A percentile compares a stretch with the other conserved stretches of the same genome.
Evolutionary conservation across 2,113 vertebrate species (phyloP).

Genomic region (Coturnix japonica): DNA sequence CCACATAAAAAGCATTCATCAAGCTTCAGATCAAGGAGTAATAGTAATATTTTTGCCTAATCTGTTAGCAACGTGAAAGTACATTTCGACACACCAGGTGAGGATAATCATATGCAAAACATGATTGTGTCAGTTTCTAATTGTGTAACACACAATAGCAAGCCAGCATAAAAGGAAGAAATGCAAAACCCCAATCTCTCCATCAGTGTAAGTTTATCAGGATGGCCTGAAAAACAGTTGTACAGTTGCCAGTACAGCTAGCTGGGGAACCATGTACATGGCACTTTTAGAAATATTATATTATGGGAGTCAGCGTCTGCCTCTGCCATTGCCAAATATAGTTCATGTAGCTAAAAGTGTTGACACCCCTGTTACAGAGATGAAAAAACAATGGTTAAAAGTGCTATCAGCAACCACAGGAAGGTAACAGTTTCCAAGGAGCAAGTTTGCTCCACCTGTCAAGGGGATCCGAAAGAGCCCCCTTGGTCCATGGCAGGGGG

Average conservation of each 20-base stretch:
- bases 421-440: background rate
- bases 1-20: background rate
- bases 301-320: background rate
- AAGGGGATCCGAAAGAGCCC: background rate
- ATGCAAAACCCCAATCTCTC: background rate
- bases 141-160: background rate
- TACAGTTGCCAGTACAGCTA: background rate
- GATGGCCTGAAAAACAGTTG: background rate
- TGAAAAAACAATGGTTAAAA: background rate
- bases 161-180: background rate
- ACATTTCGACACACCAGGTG: background rate
- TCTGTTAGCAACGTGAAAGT: slow-evolving; percentile 22
- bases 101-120: background rate
- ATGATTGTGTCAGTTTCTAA: background rate
- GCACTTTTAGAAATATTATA: background rate
- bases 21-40: background rate
- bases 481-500: background rate
- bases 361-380: background rate
- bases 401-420: background rate
- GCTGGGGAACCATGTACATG: background rate
- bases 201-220: background rate
- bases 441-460: background rate
- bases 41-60: background rate
- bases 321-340: background rate
- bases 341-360: background rate